Evolutionary conservation across 2,888 invertebrate genomes (phyloP), one percentile per base, ranked within the genome.

Genomic region (Uloborus plumipes): DNA sequence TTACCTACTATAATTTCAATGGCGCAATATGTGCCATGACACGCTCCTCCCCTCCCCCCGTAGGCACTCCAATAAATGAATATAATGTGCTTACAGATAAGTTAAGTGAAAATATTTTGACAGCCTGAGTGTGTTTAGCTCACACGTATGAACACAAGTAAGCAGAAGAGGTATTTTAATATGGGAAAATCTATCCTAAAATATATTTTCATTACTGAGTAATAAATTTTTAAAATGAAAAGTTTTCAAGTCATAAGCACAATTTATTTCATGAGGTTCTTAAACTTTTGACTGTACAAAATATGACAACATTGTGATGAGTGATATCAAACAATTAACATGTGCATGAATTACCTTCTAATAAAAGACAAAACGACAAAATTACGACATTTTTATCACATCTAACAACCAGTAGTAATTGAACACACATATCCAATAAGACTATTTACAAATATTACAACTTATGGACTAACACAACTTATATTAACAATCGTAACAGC

Each of bases 281-380:
- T 81, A 81, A 70, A 81, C 74, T 81, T 81, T 81, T 55, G 62
- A 81, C 80, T 81, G 80, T 81, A 81, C 80, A 81, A 81, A 81
- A 81, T 81, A 80, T 53, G 74, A 64, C 70, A 55, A 64, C 51
- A 22, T 6, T 26, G 51, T 50, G 22, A 70, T 69, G 64, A 69
- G 62, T 61, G 55, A 69, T 74, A 80, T 80, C 72, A 80, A 80
- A 80, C 20, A 64, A 26, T 16, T 18, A 20, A 69, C 64, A 62
- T 70, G 74, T 70, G 70, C 70, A 58, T 59, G 59, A 58, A 65
- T 70, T 62, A 74, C 65, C 20, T 18, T 75, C 58, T 58, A 73
- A 61, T 26, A 16, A 22, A 31, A 50, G 49, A 47, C 55, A 58
- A 77, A 70, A 58, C 50, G 50, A 47, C 20, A 65, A 66, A 51